Conservation (phyloP, 2,888 invertebrate species). For the Carterocephalus palaemon region DNA sequence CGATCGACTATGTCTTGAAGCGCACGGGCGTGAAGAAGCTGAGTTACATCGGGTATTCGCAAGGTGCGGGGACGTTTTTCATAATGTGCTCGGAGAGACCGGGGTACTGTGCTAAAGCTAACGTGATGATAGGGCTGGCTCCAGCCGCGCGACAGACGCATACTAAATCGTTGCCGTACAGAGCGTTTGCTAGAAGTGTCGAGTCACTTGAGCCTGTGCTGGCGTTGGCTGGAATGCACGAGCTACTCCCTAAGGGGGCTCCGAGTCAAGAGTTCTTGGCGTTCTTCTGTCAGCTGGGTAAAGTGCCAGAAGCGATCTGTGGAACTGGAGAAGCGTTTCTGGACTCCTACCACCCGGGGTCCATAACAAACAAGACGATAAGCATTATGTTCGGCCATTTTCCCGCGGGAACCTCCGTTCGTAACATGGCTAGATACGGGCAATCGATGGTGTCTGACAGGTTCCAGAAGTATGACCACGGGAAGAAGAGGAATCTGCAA, state of each 20-base stretch:
- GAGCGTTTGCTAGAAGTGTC: slow-evolving; percentile 32
- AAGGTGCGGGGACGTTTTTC: slow-evolving; percentile 83
- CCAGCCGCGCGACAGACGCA: slow-evolving; percentile 77
- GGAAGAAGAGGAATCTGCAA: slow-evolving; percentile 43
- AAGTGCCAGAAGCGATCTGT: slow-evolving; percentile 42
- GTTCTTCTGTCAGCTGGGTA: slow-evolving; percentile 48
- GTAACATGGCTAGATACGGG: slow-evolving; percentile 54
- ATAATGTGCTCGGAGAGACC: slow-evolving; percentile 82
- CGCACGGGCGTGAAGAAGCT: slow-evolving; percentile 44
- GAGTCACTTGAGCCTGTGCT: slow-evolving; percentile 37
- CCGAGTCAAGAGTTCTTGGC: slow-evolving; percentile 46
- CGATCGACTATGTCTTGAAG: slow-evolving; percentile 51
- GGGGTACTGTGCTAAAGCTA: slow-evolving; percentile 81
- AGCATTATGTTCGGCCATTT: slow-evolving; percentile 48
- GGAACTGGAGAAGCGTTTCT: slow-evolving; percentile 35
- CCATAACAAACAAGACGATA: slow-evolving; percentile 46
- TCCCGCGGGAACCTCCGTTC: slow-evolving; percentile 52
- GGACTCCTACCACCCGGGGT: slow-evolving; percentile 50
- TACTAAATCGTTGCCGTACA: slow-evolving; percentile 48
- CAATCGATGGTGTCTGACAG: slow-evolving; percentile 43
- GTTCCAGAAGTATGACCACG: slow-evolving; percentile 60
- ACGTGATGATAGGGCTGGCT: slow-evolving; percentile 80
- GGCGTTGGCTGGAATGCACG: slow-evolving; percentile 38
- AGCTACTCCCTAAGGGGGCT: slow-evolving; percentile 49
- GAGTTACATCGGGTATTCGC: slow-evolving; percentile 84